Evolutionary conservation across 2,797 vertebrate species (phyloP), one percentile per base, ranked within the genome.

Genomic region (Uromys caudimaculatus): DNA sequence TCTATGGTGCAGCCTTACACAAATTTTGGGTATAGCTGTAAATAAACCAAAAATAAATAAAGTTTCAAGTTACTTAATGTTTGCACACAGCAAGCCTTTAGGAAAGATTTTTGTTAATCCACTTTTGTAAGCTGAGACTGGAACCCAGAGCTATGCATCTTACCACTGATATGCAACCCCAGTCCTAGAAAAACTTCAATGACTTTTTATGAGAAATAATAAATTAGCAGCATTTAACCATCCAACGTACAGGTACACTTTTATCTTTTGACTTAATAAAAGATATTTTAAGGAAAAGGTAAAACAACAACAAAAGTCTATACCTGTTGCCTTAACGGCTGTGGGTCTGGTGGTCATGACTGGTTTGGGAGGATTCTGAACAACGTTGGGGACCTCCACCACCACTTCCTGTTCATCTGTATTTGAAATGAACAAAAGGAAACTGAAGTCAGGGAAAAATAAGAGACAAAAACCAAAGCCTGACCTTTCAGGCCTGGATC

Each of bases 281-380:
- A 78, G 47, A 54, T 14, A 89, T 7, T 67, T 50, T 78, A 93
- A 41, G 79, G 50, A 92, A 88, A 17, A 84, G 8, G 3, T 3
- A 10, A 56, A 54, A 85, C 17, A 44, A 52, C 35, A 4, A 67
- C 38, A 35, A 38, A 88, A 62, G 16, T n/a, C n/a, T 87, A 89
- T 98, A 99, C 99, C 99, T 98, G 99, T 99, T 95, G 99, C 99
- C 96, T 99, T 99, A 17, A 99, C 99, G 2, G 99, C 98, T 10
- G 99, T 98, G 16, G 99, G 97, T 94, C 99, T 99, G 96, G 99
- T 97, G 44, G 98, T 98, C 94, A 98, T 96, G 73, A 77, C 97
- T 94, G 95, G 96, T 79, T 98, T 98, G 88, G 96, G 99, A 60
- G 97, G 82, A 58, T 99, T 98, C 97, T 96, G 97, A 9, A 90